phyloP scores from a whole-genome alignment of 2,113 vertebrate species.

The Oryzias woworae region DNA sequence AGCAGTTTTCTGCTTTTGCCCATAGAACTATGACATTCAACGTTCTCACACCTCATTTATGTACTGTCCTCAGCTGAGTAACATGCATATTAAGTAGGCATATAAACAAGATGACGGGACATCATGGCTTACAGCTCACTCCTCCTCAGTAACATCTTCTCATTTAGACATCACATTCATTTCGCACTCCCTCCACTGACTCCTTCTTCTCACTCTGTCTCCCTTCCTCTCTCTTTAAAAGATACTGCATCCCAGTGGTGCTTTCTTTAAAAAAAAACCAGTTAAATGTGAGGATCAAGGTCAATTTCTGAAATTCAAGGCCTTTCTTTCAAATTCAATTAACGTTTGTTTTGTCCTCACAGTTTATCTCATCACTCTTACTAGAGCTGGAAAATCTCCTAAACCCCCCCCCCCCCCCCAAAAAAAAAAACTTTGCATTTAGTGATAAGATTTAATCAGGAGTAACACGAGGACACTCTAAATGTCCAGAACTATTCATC shows the following conservation, averaged over 20 bases:
- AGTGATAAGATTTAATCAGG: conserved; percentile 55
- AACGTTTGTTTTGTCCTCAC: conserved; percentile 35
- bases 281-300: conserved; percentile 34
- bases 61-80: conserved; percentile 54
- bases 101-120: conserved; percentile 62
- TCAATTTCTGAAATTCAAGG: conserved; percentile 17
- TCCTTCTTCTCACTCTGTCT: conserved; percentile 38
- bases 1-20: not conserved
- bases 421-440: conserved; percentile 61
- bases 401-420: conserved; percentile 6
- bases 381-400: conserved; percentile 48
- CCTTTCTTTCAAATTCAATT: too few relatives aligned
- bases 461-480: conserved; percentile 63
- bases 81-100: conserved; percentile 68
- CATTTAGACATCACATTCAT: conserved; percentile 46
- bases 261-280: conserved; percentile 1
- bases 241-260: conserved; percentile 5
- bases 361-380: conserved; percentile 48
- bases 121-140: conserved; percentile 65
- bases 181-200: conserved; percentile 35
- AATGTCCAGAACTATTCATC: conserved; percentile 72
- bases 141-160: conserved; percentile 62
- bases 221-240: conserved; percentile 21
- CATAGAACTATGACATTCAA: conserved; percentile 21
- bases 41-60: conserved; percentile 47